Percentiles rank a stretch among this genome's conserved stretches.
Evolutionary conservation across 2,797 vertebrate species (phyloP).

Genomic region (Caiman crocodilus): DNA sequence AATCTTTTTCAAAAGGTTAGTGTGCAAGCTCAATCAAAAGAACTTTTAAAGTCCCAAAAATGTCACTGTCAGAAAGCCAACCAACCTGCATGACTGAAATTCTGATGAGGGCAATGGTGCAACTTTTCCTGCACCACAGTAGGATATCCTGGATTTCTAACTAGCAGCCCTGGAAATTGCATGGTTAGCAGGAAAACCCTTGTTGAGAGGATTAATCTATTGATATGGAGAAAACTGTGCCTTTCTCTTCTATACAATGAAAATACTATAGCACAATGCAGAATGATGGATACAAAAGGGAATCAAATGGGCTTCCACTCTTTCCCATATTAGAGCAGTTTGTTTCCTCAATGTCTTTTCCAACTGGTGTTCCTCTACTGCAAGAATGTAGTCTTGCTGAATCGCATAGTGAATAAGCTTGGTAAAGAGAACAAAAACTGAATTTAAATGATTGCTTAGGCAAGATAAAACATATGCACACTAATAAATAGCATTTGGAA

Average conservation of each 20-base stretch:
- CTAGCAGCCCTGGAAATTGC: conserved; percentile 12
- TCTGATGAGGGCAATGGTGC: not conserved
- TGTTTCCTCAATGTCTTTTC: not conserved
- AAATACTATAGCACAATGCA: conserved; percentile 12
- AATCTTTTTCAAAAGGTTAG: not conserved
- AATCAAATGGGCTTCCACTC: not conserved
- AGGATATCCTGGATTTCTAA: conserved; percentile 24
- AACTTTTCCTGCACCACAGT: not conserved
- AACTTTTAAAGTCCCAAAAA: conserved; percentile 8
- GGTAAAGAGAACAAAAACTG: not conserved
- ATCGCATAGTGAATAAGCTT: not conserved
- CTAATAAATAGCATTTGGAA: not conserved
- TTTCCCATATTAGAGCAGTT: not conserved
- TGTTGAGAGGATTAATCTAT: conserved; percentile 51
- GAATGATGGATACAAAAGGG: conserved; percentile 23
- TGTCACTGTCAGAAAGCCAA: not conserved
- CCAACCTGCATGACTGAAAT: conserved; percentile 20
- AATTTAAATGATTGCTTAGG: not conserved
- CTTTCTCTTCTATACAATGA: conserved; percentile 45
- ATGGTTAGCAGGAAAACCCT: conserved; percentile 25
- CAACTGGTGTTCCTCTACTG: not conserved
- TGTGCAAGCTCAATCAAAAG: not conserved
- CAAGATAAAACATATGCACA: not conserved
- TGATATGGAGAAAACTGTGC: conserved; percentile 33
- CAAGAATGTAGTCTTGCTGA: not conserved